These are phyloP conservation scores for Deilephila porcellus DNA, from an alignment of 2,888 invertebrate genomes.

Conservation along the genomic window DNA sequence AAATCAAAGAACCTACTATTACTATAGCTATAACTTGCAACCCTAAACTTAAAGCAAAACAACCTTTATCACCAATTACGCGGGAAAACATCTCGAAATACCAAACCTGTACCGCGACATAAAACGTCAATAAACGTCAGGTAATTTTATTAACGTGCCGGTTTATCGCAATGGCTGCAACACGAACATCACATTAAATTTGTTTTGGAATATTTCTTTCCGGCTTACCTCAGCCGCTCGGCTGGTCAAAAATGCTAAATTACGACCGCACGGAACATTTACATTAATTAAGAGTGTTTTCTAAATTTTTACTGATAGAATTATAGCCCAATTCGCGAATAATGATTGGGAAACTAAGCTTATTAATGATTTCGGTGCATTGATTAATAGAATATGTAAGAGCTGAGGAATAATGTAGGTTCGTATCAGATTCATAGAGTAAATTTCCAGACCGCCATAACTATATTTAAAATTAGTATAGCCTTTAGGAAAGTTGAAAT, in stretches of 20 bases:
- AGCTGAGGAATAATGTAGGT: too few species aligned
- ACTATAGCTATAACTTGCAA: background rate
- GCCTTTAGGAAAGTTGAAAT: too few species aligned
- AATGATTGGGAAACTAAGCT: background rate
- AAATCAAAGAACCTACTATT: background rate
- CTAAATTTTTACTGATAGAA: background rate
- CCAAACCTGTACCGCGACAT: background rate
- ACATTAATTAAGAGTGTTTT: constrained; percentile 34
- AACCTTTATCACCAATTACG: constrained; percentile 7
- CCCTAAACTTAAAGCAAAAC: background rate
- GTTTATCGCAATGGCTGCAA: background rate
- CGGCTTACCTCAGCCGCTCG: constrained; percentile 21
- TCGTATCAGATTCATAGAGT: too few species aligned
- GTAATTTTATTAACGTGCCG: constrained; percentile 13
- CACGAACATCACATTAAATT: constrained; percentile 21
- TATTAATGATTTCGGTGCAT: background rate
- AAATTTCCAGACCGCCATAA: too few species aligned
- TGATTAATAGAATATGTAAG: too few species aligned
- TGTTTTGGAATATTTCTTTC: constrained; percentile 22
- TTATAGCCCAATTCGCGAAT: background rate
- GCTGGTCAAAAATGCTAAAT: constrained; percentile 37
- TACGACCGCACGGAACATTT: constrained; percentile 39
- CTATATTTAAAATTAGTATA: too few species aligned
- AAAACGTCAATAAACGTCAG: constrained; percentile 10
- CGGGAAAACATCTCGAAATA: background rate